Evolutionary conservation across 2,797 vertebrate species (phyloP).

Genomic region (Melanogrammus aeglefinus): DNA sequence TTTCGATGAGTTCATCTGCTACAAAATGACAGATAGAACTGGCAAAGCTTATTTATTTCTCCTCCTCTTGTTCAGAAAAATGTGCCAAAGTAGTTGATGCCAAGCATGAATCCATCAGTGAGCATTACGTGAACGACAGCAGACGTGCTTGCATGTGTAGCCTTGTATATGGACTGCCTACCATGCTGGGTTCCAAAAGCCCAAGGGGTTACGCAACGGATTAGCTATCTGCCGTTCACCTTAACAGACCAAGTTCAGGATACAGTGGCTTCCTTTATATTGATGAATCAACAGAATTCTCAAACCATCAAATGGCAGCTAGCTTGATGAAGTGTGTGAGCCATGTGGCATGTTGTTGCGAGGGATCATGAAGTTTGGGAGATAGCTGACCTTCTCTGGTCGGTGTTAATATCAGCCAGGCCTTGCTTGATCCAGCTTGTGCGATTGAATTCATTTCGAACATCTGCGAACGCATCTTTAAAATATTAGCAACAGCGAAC

Average conservation of each 20-base stretch:
- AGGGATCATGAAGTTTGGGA: neutral
- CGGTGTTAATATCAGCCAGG: neutral
- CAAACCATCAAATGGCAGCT: neutral
- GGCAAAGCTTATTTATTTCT: too few relatives aligned
- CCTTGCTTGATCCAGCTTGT: neutral
- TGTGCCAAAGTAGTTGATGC: slow-evolving; percentile 17
- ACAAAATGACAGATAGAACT: slow-evolving; percentile 18
- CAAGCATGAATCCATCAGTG: slow-evolving; percentile 45
- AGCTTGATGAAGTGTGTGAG: neutral
- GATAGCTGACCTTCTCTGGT: neutral
- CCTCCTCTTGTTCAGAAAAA: neutral
- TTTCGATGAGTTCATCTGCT: slow-evolving; percentile 29
- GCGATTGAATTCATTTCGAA: neutral
- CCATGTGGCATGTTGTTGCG: neutral
- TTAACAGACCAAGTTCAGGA: neutral
- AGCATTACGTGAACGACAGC: slow-evolving; percentile 28
- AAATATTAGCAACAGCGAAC: neutral
- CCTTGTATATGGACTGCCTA: slow-evolving; percentile 15
- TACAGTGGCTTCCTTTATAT: neutral
- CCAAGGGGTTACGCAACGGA: neutral
- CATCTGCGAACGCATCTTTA: neutral
- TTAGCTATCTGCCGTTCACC: neutral
- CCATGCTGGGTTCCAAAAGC: neutral
- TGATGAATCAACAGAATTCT: neutral
- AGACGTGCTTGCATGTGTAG: slow-evolving; percentile 25